Evolutionary conservation across 2,888 invertebrate species (phyloP).

Genomic region (Cheilosia grossa): DNA sequence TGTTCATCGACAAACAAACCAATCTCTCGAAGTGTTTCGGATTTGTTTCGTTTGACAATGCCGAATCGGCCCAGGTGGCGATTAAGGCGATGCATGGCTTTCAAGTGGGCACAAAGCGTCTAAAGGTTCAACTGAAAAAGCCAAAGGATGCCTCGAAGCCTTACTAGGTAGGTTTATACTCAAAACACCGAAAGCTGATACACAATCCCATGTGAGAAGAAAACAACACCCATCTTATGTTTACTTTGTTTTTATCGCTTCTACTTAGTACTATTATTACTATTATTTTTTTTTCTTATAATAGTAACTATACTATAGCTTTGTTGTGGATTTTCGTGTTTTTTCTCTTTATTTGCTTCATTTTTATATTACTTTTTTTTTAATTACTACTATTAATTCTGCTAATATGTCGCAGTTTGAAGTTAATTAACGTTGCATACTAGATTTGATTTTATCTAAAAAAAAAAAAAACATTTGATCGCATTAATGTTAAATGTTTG

Average conservation of each 20-base stretch:
- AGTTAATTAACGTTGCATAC: conserved; percentile 43
- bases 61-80: conserved; percentile 96
- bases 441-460: conserved; percentile 33
- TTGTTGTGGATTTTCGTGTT: conserved; percentile 70
- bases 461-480: conserved; percentile 53
- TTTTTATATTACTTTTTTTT: conserved; percentile 29
- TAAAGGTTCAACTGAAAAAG: conserved; percentile 98
- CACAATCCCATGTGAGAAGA: conserved; percentile 2
- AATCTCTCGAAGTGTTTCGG: conserved; percentile 99
- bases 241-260: conserved; percentile 45
- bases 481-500: conserved; percentile 69
- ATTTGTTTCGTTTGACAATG: conserved; percentile 98
- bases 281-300: conserved; percentile 3
- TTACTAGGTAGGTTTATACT: conserved; percentile 86
- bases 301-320: conserved; percentile 34
- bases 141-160: conserved; percentile 97
- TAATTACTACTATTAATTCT: conserved; percentile 43
- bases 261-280: conserved; percentile 12
- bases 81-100: conserved; percentile 99
- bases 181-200: conserved; percentile 5
- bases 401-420: conserved; percentile 61
- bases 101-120: conserved; percentile 98
- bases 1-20: conserved; percentile 99
- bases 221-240: conserved; percentile 50
- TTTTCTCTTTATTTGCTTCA: conserved; percentile 35